Base-by-base conservation (phyloP, 2,797 vertebrate genomes). In the Leptodactylus fallax region DNA sequence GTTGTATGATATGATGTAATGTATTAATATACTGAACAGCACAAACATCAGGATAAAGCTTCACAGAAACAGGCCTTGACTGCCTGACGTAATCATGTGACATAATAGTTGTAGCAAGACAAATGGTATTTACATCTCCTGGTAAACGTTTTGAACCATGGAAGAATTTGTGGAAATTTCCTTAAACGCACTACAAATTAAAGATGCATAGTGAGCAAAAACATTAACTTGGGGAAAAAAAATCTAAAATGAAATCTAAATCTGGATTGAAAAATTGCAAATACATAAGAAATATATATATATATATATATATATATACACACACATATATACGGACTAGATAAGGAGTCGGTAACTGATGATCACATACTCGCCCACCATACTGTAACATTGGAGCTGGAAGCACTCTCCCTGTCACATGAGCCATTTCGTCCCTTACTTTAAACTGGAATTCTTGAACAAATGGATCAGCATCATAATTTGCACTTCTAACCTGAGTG, bases 371-470 rank as follows among this genome's bases (percentile, higher is more conserved):
- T 97, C 98, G 97, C 94, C 98, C 98, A 94, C 98, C 98, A 56
- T 99, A 99, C 90, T 99, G 98, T 94, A 99, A 94, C 98, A 99
- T 99, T 10, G 98, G 98, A 87, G 98, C 98, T 55, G 98, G 98
- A 91, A 99, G 97, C 91, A 99, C 98, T 0, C 98, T 97, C 83
- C 98, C 98, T 0, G 98, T 99, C 94, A 99, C 98, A 0, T 99
- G 98, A 87, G 98, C 98, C 98, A 99, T 99, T 95, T 99, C 98
- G 92, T 99, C 98, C 69, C 98, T 96, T 27, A 99, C 98, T 90
- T 97, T 98, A 95, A 99, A 99, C 90, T 99, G 98, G 94, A 99
- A 99, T 93, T 99, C 98, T 93, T 99, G 98, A 79, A 99, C 98
- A 86, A 99, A 99, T 0, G 98, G 98, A 91, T 99, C 98, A 0